These are phyloP conservation scores for Fregata magnificens DNA, from an alignment of 2,113 vertebrate species.

Conservation along the genomic window DNA sequence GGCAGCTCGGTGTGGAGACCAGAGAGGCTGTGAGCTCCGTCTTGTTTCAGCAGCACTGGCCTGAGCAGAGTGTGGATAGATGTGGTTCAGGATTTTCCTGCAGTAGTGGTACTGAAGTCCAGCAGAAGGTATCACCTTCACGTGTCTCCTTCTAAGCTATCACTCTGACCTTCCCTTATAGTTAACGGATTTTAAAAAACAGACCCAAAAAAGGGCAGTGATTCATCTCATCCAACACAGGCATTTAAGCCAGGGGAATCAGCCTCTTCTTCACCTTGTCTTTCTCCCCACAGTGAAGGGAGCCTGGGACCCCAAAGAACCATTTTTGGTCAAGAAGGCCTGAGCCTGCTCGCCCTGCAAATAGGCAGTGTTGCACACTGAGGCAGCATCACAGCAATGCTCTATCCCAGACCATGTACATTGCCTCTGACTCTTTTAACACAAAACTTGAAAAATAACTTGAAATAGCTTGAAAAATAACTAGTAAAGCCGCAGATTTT, in stretches of 20 bases:
- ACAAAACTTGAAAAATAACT: background rate
- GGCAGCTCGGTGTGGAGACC: rapidly evolving
- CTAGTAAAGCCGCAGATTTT: background rate
- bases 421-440: background rate
- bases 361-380: too few species aligned
- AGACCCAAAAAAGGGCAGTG: background rate
- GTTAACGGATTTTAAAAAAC: background rate
- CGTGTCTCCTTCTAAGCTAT: background rate
- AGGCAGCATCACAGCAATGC: background rate
- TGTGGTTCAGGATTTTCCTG: background rate
- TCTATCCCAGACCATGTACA: background rate
- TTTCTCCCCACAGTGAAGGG: background rate
- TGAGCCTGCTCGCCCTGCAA: background rate
- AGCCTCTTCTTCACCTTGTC: background rate
- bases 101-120: background rate
- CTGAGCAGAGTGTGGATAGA: background rate
- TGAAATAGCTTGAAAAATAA: background rate
- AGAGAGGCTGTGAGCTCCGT: background rate
- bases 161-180: background rate
- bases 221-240: background rate
- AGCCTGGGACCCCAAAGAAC: background rate
- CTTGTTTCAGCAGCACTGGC: background rate
- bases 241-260: background rate
- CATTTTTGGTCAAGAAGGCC: background rate
- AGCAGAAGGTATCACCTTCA: background rate